Evolutionary conservation across 1,140 invertebrate genomes (phyloP), one percentile per base, ranked within the genome.

Genomic region (Paralvinella palmiformis): DNA sequence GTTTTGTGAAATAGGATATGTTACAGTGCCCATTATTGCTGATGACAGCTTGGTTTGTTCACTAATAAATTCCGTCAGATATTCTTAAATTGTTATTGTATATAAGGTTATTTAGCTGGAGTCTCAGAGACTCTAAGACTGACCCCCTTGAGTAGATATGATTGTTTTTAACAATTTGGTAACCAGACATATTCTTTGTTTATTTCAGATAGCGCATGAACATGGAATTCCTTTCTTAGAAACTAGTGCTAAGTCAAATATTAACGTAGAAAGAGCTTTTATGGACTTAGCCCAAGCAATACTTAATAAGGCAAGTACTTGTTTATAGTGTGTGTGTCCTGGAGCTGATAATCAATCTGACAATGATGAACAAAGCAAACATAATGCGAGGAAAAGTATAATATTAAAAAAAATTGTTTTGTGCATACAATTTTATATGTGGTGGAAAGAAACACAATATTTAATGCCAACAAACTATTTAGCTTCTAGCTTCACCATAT

Each of bases 211-310:
- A 86, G 96, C 94, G 17, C 84, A 89, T 77, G 94, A 98, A 82
- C 94, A 98, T 84, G 86, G 91, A 70, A 97, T 99, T 72, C 88
- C 91, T 76, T 99, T 99, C 84, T 90, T 98, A 88, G 96, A 99
- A 85, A 99, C 96, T 37, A 98, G 95, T 72, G 96, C 96, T 52
- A 99, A 99, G 82, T 90, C 93, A 64, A 96, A 98, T 77, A 91
- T 96, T 73, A 98, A 99, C 82, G 96, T 99, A 69, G 96, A 98
- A 78, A 88, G 88, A 77, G 95, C 96, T 62, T 99, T 99, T 84
- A 92, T 91, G 77, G 94, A 97, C 79, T 82, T 99, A 74, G 94
- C 96, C 59, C 92, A 94, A 85, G 92, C 94, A 68, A 99, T 99
- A 75, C 83, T 96, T 69, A 89, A 93, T 76, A 95, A 94, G 75